Conservation (phyloP, 2,797 vertebrate species). For the Lepidocolaptes lacrymiger region DNA sequence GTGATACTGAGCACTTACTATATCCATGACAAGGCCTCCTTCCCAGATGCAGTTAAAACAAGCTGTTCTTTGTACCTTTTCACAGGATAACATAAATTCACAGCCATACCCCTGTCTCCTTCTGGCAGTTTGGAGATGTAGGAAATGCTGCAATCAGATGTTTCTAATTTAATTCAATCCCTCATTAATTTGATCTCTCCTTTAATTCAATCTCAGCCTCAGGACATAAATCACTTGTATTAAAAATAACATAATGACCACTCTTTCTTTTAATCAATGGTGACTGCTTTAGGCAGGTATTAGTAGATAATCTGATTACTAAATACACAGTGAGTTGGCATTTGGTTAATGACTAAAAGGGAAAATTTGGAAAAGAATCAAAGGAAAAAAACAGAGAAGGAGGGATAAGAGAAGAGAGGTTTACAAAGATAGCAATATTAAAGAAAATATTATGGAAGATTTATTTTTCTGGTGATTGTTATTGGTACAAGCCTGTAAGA, state of each 20-base stretch:
- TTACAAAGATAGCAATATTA: background rate
- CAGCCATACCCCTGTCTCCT: background rate
- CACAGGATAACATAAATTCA: background rate
- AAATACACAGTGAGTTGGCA: slow-evolving; percentile 12
- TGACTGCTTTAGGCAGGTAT: slow-evolving; percentile 60
- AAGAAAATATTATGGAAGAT: background rate
- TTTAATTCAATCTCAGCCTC: slow-evolving; percentile 35
- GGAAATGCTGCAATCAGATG: background rate
- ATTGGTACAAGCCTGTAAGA: background rate
- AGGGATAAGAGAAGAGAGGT: background rate
- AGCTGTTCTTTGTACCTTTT: background rate
- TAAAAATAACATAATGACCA: slow-evolving; percentile 41
- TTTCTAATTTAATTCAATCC: slow-evolving; percentile 47
- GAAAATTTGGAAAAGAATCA: slow-evolving; percentile 10
- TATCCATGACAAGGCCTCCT: background rate
- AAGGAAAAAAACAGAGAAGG: background rate
- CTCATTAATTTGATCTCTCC: slow-evolving; percentile 34
- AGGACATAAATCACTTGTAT: slow-evolving; percentile 24
- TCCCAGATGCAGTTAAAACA: background rate
- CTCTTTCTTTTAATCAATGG: slow-evolving; percentile 53
- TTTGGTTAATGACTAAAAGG: slow-evolving; percentile 21
- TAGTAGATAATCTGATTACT: slow-evolving; percentile 58
- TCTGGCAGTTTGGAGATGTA: background rate
- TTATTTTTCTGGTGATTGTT: background rate
- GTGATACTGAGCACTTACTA: background rate